Conservation (phyloP, 2,113 vertebrate species). For the Octodon degus region DNA sequence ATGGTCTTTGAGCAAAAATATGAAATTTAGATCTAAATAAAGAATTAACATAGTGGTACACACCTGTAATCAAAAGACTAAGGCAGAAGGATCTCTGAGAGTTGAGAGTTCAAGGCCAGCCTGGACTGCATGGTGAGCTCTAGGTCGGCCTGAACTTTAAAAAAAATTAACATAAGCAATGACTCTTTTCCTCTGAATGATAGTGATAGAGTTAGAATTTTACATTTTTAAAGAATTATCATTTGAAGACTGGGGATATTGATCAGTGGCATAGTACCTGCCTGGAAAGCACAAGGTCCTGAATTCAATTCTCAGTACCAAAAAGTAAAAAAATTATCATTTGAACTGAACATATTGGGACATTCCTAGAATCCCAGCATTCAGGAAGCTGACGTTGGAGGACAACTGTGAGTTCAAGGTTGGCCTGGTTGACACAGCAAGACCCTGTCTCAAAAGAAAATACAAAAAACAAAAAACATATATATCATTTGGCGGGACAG, state of each 20-base stretch:
- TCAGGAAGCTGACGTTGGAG: background rate
- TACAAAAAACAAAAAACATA: background rate
- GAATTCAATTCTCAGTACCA: too few relatives aligned
- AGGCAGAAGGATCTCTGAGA: background rate
- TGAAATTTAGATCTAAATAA: background rate
- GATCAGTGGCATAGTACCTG: too few relatives aligned
- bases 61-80: background rate
- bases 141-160: background rate
- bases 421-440: background rate
- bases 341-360: background rate
- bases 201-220: background rate
- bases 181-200: background rate
- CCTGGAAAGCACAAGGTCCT: too few relatives aligned
- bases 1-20: constrained; percentile 27
- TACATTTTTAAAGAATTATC: background rate
- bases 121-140: background rate
- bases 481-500: background rate
- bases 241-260: background rate
- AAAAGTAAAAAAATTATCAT: background rate
- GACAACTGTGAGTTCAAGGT: background rate
- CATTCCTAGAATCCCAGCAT: background rate
- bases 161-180: background rate
- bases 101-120: background rate
- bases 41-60: background rate
- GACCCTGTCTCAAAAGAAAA: background rate